Evolutionary conservation across 1,140 invertebrate genomes (phyloP).

Genomic region (Drosophila pandora): DNA sequence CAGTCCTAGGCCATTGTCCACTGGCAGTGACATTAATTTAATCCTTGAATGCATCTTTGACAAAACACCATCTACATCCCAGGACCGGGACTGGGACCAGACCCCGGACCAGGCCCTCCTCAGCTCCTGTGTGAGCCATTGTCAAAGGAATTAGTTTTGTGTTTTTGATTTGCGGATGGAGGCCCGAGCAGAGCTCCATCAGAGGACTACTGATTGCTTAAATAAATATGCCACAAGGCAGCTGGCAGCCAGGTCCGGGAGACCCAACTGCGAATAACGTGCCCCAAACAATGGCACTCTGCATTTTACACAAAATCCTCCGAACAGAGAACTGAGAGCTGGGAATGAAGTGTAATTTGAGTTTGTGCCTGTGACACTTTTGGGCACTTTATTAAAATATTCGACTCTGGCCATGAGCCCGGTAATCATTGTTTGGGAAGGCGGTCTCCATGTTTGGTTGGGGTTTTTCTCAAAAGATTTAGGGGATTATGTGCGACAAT

Average conservation of each 20-base stretch:
- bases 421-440: constrained; percentile 61
- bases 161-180: constrained; percentile 79
- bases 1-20: constrained; percentile 62
- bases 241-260: not conserved
- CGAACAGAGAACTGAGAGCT: not conserved
- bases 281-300: constrained; percentile 73
- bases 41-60: constrained; percentile 83
- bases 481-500: constrained; percentile 28
- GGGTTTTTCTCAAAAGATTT: constrained; percentile 13
- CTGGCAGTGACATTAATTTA: constrained; percentile 82
- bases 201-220: constrained; percentile 78
- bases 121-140: constrained; percentile 66
- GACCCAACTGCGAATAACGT: constrained; percentile 49
- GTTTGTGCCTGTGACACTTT: constrained; percentile 76
- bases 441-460: constrained; percentile 21
- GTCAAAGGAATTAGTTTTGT: constrained; percentile 82
- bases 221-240: constrained; percentile 76
- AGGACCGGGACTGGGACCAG: not conserved
- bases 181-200: constrained; percentile 49
- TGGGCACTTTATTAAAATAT: constrained; percentile 79
- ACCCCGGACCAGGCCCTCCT: not conserved
- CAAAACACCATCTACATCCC: constrained; percentile 45
- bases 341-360: constrained; percentile 65
- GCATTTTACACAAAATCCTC: constrained; percentile 54
- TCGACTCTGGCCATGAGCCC: constrained; percentile 50